Percentiles rank a stretch among this genome's conserved stretches.
Conservation (phyloP, 2,113 vertebrate species). For the Chelonoidis abingdonii region DNA sequence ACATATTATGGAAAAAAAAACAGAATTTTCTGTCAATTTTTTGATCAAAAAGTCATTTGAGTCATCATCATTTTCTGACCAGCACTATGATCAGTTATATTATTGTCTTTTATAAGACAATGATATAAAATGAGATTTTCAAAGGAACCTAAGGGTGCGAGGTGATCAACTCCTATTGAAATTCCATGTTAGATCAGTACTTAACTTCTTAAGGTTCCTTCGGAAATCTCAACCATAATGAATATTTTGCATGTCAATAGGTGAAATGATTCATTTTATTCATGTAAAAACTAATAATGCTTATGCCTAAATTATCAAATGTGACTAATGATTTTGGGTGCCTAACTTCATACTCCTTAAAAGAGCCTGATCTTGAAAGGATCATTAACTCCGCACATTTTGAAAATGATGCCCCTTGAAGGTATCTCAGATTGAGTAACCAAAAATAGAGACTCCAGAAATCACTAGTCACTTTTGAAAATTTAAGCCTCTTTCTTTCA, state of each 20-base stretch:
- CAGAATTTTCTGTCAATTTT: neutral
- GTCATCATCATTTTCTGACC: neutral
- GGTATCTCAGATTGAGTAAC: slow-evolving; percentile 25
- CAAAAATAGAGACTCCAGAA: neutral
- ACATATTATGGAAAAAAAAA: neutral
- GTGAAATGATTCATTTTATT: neutral
- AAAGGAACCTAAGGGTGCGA: neutral
- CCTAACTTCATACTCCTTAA: neutral
- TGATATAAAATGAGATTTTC: neutral
- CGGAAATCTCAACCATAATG: neutral
- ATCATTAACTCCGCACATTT: slow-evolving; percentile 37
- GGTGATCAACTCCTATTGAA: neutral
- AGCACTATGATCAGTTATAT: neutral
- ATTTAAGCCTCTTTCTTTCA: slow-evolving; percentile 24
- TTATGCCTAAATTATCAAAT: neutral
- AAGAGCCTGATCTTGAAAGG: slow-evolving; percentile 29
- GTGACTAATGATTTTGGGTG: slow-evolving; percentile 10
- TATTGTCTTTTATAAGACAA: neutral
- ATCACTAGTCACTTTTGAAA: slow-evolving; percentile 36
- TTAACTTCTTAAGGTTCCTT: neutral
- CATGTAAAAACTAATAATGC: slow-evolving; percentile 11
- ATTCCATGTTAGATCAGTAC: neutral
- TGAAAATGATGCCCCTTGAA: neutral
- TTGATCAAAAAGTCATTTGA: neutral
- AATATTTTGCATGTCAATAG: neutral